Percentiles rank a stretch among this genome's conserved stretches.
Conservation (phyloP, 2,888 invertebrate species). For the Epinotia demarniana region DNA sequence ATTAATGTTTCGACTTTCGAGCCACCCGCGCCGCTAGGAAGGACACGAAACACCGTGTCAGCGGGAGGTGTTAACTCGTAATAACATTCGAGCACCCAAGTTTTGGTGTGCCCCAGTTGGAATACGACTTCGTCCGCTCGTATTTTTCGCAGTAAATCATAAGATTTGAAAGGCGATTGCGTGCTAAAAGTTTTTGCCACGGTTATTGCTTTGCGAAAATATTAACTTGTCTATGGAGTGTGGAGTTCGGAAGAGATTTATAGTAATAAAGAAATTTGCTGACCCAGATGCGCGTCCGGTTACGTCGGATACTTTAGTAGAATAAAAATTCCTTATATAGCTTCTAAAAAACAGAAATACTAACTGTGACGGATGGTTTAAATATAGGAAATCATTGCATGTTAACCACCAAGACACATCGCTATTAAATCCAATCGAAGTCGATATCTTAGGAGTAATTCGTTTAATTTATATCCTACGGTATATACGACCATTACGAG, state of each 20-base stretch:
- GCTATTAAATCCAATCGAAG: neutral
- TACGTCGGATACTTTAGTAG: neutral
- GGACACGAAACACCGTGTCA: constrained; percentile 30
- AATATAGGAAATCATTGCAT: neutral
- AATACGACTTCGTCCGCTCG: constrained; percentile 51
- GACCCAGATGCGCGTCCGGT: constrained; percentile 31
- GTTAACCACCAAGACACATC: neutral
- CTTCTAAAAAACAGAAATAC: too few relatives aligned
- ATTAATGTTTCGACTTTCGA: constrained; percentile 66
- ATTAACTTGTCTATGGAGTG: constrained; percentile 39
- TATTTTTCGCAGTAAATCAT: constrained; percentile 63
- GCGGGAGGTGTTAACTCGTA: constrained; percentile 47
- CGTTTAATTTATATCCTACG: too few relatives aligned
- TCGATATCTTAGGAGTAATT: too few relatives aligned
- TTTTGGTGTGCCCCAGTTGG: constrained; percentile 45
- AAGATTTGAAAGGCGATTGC: constrained; percentile 68
- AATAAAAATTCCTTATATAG: neutral
- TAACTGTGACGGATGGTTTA: too few relatives aligned
- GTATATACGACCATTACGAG: too few relatives aligned
- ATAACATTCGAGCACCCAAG: constrained; percentile 45
- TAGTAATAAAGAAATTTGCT: constrained; percentile 37
- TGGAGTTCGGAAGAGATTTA: constrained; percentile 39
- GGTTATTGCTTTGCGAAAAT: constrained; percentile 61
- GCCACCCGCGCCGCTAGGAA: constrained; percentile 28
- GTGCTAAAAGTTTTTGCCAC: constrained; percentile 62